phyloP scores from a whole-genome alignment of 2,888 invertebrate genomes.

The Seladonia tumulorum region DNA sequence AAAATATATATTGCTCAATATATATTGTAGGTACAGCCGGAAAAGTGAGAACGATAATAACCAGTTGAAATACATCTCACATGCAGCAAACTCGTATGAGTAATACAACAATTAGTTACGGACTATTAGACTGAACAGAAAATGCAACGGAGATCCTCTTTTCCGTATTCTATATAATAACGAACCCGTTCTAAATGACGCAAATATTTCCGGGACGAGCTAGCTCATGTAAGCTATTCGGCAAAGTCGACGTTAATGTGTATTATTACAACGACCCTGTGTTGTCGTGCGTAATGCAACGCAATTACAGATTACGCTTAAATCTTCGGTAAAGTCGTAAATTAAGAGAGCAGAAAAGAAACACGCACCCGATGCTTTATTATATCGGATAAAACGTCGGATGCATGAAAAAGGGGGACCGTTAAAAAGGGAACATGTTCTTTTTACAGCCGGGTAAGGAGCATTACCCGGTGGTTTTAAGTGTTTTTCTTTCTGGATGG shows the following conservation, averaged over 20 bases:
- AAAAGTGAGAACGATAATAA: background rate
- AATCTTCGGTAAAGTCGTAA: background rate
- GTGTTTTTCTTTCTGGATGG: constrained; percentile 30
- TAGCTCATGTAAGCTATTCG: constrained; percentile 15
- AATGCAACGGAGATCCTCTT: constrained; percentile 5
- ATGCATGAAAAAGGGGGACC: background rate
- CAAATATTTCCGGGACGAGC: constrained; percentile 15
- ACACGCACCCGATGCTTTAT: background rate
- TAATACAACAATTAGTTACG: constrained; percentile 10
- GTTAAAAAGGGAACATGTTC: constrained; percentile 18
- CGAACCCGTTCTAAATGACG: constrained; percentile 4
- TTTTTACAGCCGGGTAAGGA: constrained; percentile 13
- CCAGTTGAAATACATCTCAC: background rate
- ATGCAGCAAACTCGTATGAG: constrained; percentile 4
- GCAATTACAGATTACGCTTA: constrained; percentile 16
- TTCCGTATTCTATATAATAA: background rate
- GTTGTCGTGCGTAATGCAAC: background rate
- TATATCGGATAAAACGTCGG: background rate
- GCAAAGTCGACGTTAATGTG: constrained; percentile 26
- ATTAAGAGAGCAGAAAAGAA: background rate
- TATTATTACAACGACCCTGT: background rate
- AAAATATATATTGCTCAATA: too few species aligned
- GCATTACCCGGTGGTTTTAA: constrained; percentile 14
- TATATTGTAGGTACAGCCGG: background rate
- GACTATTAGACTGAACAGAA: constrained; percentile 13